Base-by-base conservation (phyloP, 2,113 vertebrate genomes). In the Felis chaus region DNA sequence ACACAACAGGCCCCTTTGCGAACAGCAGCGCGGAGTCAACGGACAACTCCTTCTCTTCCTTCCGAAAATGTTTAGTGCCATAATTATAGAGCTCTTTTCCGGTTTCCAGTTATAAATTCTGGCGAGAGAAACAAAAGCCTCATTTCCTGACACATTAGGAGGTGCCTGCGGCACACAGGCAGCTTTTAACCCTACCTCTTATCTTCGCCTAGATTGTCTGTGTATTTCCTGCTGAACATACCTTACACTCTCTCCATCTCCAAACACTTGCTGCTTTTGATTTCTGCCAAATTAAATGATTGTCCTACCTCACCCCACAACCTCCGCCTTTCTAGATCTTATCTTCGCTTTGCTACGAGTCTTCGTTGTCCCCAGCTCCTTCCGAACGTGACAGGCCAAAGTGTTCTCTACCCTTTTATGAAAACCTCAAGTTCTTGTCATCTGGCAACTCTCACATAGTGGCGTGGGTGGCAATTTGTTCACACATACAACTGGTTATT, bases 101-200 rank as follows among this genome's bases (percentile, higher is more conserved):
- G 41, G 23, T 6, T 78, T 36, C 45, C 45, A 66, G 61, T 87
- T 69, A 23, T n/a, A 94, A 63, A 10, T 79, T 82, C 74, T 50
- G 25, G 33, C 69, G 36, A 39, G 48, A 92, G 76, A 96, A 91
- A 66, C 57, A 29, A 50, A 82, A 93, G 71, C 36, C 7, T 91
- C 80, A 27, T 45, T 84, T 80, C 21, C 83, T 57, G 41, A 19
- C 19, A n/a, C 2, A 29, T 48, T 9, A 57, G 63, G 57, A 94
- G 65, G 23, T 50, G 4, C 57, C 68, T 48, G 18, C 65, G 55
- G 63, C 57, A 14, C 50, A 21, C 15, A 81, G 61, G 76, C 7
- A 33, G 29, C 6, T 71, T 53, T n/a, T 18, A 33, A 10, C 39
- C 31, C 73, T 63, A 33, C 13, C 71, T 88, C 23, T 39, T 36